These are phyloP conservation scores for Ursus arctos DNA, from an alignment of 2,113 vertebrate genomes.

Conservation along the genomic window DNA sequence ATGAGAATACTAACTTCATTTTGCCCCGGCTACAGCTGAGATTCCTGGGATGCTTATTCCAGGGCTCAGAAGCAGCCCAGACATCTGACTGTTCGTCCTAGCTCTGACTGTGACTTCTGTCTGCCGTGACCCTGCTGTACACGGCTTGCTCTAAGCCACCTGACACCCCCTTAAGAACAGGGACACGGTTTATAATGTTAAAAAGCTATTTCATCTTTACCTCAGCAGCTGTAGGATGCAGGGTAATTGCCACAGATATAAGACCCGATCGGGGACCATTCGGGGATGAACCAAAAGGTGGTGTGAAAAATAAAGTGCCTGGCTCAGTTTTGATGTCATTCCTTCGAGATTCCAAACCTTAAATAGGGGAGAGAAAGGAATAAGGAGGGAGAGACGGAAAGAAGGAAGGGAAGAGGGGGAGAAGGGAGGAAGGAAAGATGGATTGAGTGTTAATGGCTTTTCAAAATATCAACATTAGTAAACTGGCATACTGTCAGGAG, in stretches of 20 bases:
- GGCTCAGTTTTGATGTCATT: slow-evolving; percentile 95
- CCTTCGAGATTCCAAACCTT: slow-evolving; percentile 92
- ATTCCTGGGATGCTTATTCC: too few relatives aligned
- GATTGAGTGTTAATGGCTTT: not conserved
- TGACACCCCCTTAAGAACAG: fast-evolving
- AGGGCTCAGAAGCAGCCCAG: not conserved
- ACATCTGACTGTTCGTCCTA: fast-evolving
- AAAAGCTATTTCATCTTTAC: slow-evolving; percentile 85
- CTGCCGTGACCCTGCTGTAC: not conserved
- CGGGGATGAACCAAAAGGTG: slow-evolving; percentile 89
- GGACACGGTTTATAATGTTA: fast-evolving
- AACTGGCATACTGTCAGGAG: not conserved
- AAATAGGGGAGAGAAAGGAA: not conserved
- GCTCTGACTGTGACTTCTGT: not conserved
- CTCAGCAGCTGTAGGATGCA: slow-evolving; percentile 95
- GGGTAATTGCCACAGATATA: slow-evolving; percentile 96
- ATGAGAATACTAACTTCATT: not conserved
- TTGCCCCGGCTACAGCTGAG: not conserved
- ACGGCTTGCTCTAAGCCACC: not conserved
- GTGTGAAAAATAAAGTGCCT: slow-evolving; percentile 88
- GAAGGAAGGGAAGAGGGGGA: not conserved
- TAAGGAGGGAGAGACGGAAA: not conserved
- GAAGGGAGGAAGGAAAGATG: not conserved
- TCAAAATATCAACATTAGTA: not conserved
- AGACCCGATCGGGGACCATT: slow-evolving; percentile 94